Base-by-base conservation (phyloP, 2,113 vertebrate genomes). In the Arvicanthis niloticus region DNA sequence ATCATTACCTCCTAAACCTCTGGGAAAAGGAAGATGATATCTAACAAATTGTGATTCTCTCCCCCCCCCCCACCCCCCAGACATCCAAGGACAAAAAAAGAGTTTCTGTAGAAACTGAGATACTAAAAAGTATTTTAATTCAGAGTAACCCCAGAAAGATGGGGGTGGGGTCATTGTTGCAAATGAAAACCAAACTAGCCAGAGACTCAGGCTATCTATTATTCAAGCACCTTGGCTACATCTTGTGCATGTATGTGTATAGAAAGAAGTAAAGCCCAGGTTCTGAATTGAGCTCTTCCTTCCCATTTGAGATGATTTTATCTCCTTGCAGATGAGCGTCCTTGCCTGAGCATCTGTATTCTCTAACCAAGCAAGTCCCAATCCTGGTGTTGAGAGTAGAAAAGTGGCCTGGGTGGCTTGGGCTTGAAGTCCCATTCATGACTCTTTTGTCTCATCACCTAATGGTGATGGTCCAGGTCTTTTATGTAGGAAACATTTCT, bases 71-170 rank as follows among this genome's bases (percentile, higher is more conserved):
- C 1, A 26, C 60, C 24, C 24, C 62, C 58, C 21, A 3, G 45
- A 5, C 45, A 45, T 45, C 58, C 26, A 26, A 93, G 56, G 37
- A 78, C 22, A 89, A 93, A 86, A 77, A 48, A 78, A 48, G 34
- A 95, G 5, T 40, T 76, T 89, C 31, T 40, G 9, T 82, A 68
- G 53, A 73, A 91, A 82, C 34, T 88, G 65, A 19, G 9, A 90
- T 92, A 4, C 40, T 76, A 26, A 84, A 89, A 93, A 13, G 31
- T 67, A 70, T 24, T 91, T 93, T 67, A 91, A 29, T 89, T 24
- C 42, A 84, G 68, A 89, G 21, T 87, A 62, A 91, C 67, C 81
- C 60, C 88, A 77, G 87, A 92, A 95, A 90, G 11, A 92, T 87
- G 9, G 51, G 37, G 12, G 26, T 29, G 48, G 21, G 11, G 37